These are phyloP conservation scores for Rhipidura dahli DNA, from an alignment of 2,113 vertebrate genomes.

Conservation along the genomic window DNA sequence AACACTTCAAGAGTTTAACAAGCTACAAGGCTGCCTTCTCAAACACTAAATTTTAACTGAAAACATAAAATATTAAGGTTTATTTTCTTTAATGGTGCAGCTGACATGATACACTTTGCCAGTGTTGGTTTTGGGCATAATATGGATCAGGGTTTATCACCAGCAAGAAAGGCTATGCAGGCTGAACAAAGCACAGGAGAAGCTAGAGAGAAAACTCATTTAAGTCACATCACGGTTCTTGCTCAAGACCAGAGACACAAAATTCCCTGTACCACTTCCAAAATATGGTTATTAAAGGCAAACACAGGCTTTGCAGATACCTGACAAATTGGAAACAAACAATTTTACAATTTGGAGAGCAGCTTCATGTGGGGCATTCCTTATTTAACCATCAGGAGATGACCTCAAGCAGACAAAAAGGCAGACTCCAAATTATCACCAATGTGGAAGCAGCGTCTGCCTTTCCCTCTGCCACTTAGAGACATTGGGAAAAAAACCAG, in stretches of 20 bases:
- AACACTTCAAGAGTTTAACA: constrained; percentile 32
- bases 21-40: constrained; percentile 32
- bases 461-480: neutral
- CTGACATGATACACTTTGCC: neutral
- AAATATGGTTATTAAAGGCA: neutral
- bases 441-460: accelerated
- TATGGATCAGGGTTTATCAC: neutral
- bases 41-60: constrained; percentile 27
- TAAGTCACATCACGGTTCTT: constrained; percentile 3
- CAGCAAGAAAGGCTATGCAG: neutral
- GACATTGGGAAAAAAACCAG: accelerated
- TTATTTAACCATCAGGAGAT: neutral
- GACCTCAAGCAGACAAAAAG: neutral
- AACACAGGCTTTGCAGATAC: neutral
- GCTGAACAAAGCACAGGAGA: neutral
- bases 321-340: neutral
- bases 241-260: neutral
- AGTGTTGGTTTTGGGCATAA: neutral
- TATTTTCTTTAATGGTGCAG: neutral
- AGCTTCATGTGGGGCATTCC: neutral
- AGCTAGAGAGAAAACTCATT: neutral
- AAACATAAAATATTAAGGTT: neutral
- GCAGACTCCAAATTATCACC: accelerated
- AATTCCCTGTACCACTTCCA: neutral
- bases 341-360: constrained; percentile 1